These are phyloP conservation scores for Brachionus asplanchnoidis DNA, from an alignment of 1,140 invertebrate genomes.

Conservation along the genomic window DNA sequence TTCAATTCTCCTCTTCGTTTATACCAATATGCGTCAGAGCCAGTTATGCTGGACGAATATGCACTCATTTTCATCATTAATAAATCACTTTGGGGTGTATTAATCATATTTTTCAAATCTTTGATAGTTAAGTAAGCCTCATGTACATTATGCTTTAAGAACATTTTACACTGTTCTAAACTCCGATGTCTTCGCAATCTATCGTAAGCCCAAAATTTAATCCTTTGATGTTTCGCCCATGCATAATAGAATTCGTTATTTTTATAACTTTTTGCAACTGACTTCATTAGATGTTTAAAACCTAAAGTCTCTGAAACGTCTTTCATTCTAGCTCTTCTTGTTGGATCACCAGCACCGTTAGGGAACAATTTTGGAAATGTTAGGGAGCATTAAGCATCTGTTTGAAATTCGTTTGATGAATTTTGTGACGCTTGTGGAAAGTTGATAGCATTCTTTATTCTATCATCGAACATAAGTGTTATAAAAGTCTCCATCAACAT, in stretches of 20 bases:
- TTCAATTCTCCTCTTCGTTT: neutral
- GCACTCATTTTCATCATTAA: slow-evolving; percentile 21
- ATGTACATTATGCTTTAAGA: slow-evolving; percentile 1
- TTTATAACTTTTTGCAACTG: neutral
- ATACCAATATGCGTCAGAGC: neutral
- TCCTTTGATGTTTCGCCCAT: neutral
- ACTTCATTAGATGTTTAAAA: slow-evolving; percentile 8
- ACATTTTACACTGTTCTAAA: slow-evolving; percentile 1
- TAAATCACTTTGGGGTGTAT: slow-evolving; percentile 9
- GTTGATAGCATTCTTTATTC: neutral
- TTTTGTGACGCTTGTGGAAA: slow-evolving; percentile 8
- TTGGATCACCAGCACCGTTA: neutral
- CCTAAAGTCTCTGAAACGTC: neutral
- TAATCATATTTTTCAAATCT: neutral
- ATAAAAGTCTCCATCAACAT: neutral
- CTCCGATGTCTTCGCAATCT: neutral
- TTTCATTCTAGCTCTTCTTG: no score
- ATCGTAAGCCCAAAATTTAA: neutral
- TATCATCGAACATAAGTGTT: neutral
- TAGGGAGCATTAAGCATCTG: neutral
- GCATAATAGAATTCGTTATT: neutral
- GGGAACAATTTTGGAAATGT: neutral
- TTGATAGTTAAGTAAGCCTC: neutral
- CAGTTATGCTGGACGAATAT: neutral
- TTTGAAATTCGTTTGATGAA: neutral